Evolutionary conservation across 2,888 invertebrate genomes (phyloP).

Genomic region (Drosophila phalerata): DNA sequence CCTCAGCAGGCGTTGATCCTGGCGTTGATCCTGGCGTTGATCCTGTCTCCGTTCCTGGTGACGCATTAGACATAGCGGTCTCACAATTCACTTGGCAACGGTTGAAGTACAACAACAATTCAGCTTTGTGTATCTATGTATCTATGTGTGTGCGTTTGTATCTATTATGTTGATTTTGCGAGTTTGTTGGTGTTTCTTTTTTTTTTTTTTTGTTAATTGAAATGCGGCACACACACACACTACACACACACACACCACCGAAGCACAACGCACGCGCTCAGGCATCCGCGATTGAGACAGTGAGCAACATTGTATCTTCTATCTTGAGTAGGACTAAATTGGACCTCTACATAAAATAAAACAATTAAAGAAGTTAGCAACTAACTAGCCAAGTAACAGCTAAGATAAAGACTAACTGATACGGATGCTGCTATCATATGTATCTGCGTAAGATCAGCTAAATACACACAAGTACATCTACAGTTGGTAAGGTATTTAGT

Average conservation of each 20-base stretch:
- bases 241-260: neutral
- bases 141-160: constrained; percentile 20
- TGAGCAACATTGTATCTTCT: constrained; percentile 36
- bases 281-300: constrained; percentile 16
- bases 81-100: constrained; percentile 45
- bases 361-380: constrained; percentile 36
- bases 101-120: constrained; percentile 68
- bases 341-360: constrained; percentile 29
- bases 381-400: constrained; percentile 4
- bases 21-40: constrained; percentile 7
- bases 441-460: constrained; percentile 2
- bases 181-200: too few relatives aligned
- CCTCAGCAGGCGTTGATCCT: constrained; percentile 34
- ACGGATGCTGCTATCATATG: constrained; percentile 6
- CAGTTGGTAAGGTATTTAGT: neutral
- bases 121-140: constrained; percentile 6
- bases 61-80: constrained; percentile 35
- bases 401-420: constrained; percentile 29
- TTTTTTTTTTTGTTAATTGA: constrained; percentile 74
- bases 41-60: constrained; percentile 17
- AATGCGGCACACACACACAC: constrained; percentile 52
- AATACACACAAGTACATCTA: neutral
- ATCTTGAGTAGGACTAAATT: constrained; percentile 22
- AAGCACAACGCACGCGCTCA: constrained; percentile 12
- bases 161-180: constrained; percentile 56